Percentiles rank a stretch among this genome's conserved stretches.
phyloP scores from a whole-genome alignment of 2,113 vertebrate species.

The Marmota monax region DNA sequence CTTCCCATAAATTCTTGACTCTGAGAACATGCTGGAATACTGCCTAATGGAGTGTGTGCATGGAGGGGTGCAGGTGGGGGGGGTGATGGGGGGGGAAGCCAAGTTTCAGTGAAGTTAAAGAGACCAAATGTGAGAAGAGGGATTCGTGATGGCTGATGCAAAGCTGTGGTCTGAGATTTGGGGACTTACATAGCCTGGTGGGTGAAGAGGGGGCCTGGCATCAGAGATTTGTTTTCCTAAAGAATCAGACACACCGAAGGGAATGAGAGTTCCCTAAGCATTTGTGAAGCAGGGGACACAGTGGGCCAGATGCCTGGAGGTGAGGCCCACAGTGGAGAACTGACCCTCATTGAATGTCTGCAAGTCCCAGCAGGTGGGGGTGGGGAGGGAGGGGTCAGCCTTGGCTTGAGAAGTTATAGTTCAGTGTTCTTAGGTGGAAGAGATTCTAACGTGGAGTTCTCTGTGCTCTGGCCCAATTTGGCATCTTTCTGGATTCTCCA shows the following conservation, averaged over 20 bases:
- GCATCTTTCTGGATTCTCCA: not conserved
- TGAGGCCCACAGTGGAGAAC: not conserved
- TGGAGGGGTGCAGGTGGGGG: too few species aligned
- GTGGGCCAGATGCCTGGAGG: not conserved
- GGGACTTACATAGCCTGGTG: not conserved
- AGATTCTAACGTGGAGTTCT: not conserved
- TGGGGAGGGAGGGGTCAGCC: too few species aligned
- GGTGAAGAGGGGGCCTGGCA: not conserved
- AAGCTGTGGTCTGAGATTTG: not conserved
- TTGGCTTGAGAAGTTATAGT: not conserved
- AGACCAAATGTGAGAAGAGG: not conserved
- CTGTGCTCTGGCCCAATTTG: not conserved
- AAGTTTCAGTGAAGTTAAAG: not conserved
- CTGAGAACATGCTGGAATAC: not conserved
- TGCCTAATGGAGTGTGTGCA: not conserved
- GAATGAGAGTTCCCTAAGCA: not conserved
- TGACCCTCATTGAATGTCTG: not conserved
- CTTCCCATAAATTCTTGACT: conserved; percentile 49
- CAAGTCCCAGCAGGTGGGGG: not conserved
- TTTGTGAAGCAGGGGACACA: not conserved
- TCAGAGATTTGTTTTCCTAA: not conserved
- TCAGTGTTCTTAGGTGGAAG: not conserved
- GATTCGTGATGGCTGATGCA: not conserved
- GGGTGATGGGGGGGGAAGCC: not conserved
- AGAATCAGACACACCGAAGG: not conserved